phyloP scores from a whole-genome alignment of 2,888 invertebrate genomes.

The Sthenelais limicola region DNA sequence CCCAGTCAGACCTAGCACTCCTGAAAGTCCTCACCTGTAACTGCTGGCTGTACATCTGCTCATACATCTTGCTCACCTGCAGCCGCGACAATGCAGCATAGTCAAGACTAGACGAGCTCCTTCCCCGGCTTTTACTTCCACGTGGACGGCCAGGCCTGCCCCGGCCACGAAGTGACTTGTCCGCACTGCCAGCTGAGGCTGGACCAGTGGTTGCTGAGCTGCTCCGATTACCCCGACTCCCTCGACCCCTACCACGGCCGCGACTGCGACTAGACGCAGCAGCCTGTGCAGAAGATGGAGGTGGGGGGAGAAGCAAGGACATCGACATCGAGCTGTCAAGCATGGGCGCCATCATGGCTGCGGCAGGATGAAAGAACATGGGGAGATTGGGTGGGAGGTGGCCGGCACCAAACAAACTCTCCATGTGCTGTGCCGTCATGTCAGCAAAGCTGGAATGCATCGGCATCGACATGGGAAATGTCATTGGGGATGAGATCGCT shows the following conservation, averaged over 20 bases:
- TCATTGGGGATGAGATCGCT: slow-evolving; percentile 10
- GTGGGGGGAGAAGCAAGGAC: slow-evolving; percentile 40
- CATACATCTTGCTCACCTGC: slow-evolving; percentile 33
- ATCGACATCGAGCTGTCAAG: slow-evolving; percentile 49
- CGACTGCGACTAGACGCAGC: slow-evolving; percentile 27
- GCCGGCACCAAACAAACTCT: slow-evolving; percentile 30
- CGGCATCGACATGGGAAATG: slow-evolving; percentile 15
- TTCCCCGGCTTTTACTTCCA: slow-evolving; percentile 11
- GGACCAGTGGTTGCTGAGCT: not conserved
- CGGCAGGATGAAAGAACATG: slow-evolving; percentile 40
- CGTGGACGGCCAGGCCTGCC: slow-evolving; percentile 36
- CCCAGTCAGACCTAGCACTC: too few relatives aligned
- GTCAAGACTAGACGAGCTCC: slow-evolving; percentile 15
- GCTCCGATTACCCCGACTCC: slow-evolving; percentile 26
- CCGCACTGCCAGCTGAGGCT: slow-evolving; percentile 15
- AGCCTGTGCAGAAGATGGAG: slow-evolving; percentile 41
- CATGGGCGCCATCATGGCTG: slow-evolving; percentile 48
- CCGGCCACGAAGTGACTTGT: slow-evolving; percentile 14
- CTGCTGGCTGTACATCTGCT: slow-evolving; percentile 21
- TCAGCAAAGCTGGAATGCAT: slow-evolving; percentile 32
- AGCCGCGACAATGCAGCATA: slow-evolving; percentile 23
- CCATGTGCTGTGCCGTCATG: slow-evolving; percentile 33
- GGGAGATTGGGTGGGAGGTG: slow-evolving; percentile 26
- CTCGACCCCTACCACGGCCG: slow-evolving; percentile 45
- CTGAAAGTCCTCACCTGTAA: slow-evolving; percentile 21